Conservation (phyloP, 2,797 vertebrate species). For the Halcyon leucocephala region DNA sequence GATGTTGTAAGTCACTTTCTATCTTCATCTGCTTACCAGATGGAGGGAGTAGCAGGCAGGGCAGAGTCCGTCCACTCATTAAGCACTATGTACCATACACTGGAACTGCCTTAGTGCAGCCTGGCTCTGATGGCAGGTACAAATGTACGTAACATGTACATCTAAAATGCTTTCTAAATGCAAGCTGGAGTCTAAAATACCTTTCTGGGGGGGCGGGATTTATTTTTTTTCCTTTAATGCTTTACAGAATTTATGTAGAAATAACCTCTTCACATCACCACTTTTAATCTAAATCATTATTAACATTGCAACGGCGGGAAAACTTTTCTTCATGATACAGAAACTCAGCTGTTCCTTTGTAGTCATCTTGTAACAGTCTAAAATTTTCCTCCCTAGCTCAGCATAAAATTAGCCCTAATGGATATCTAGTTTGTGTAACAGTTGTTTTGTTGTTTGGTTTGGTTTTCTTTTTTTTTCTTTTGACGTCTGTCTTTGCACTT, state of each 20-base stretch:
- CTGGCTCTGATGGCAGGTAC: background rate
- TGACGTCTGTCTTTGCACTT: background rate
- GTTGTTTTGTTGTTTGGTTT: background rate
- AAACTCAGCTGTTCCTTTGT: background rate
- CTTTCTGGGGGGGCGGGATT: background rate
- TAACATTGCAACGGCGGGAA: background rate
- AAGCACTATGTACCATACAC: background rate
- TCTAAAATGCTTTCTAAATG: background rate
- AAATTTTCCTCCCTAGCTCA: background rate
- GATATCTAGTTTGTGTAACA: background rate
- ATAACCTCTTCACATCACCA: background rate
- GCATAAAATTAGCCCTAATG: background rate
- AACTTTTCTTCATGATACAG: background rate
- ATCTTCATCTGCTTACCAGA: background rate
- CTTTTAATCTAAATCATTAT: background rate
- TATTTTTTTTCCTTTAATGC: background rate
- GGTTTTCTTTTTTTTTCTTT: background rate
- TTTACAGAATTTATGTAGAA: background rate
- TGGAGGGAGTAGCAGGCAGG: background rate
- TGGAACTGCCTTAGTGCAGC: background rate
- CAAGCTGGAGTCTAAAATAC: background rate
- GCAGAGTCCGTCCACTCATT: background rate
- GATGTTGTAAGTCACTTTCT: background rate
- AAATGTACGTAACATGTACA: background rate
- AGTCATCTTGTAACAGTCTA: background rate